These are phyloP conservation scores for Stomatorhinus walkeri DNA, from an alignment of 2,797 vertebrate genomes.

Conservation along the genomic window DNA sequence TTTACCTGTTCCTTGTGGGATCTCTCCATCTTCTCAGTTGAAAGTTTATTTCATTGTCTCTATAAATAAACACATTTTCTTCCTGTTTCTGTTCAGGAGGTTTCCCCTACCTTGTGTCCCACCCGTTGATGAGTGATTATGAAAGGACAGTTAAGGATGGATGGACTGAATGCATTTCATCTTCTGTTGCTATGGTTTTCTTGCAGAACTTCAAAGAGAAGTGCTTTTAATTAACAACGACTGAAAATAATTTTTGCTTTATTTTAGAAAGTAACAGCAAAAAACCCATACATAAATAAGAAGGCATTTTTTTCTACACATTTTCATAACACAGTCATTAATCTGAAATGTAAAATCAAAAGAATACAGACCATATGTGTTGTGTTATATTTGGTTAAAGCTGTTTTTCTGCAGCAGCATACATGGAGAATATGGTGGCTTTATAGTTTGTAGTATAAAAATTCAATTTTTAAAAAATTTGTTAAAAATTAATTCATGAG, in stretches of 20 bases:
- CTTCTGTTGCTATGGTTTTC: not conserved
- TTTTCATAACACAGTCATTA: not conserved
- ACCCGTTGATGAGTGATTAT: not conserved
- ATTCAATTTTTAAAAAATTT: not conserved
- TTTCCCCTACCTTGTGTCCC: not conserved
- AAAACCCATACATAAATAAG: not conserved
- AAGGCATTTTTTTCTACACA: not conserved
- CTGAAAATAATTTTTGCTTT: conserved; percentile 3
- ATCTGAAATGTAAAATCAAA: not conserved
- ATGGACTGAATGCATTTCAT: not conserved
- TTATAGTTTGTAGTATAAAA: not conserved
- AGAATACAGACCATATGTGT: not conserved
- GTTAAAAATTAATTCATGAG: not conserved
- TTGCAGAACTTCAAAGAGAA: not conserved
- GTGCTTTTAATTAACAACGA: not conserved
- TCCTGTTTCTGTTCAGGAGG: not conserved
- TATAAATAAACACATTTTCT: not conserved
- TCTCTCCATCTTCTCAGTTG: not conserved
- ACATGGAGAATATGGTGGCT: not conserved
- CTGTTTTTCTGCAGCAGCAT: not conserved
- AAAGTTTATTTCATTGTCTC: not conserved
- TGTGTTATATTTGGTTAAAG: not conserved
- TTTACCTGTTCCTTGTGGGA: conserved; percentile 3
- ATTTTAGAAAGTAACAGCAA: not conserved
- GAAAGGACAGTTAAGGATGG: not conserved